phyloP scores from a whole-genome alignment of 2,888 invertebrate species.

The Leptinotarsa rubiginosa region DNA sequence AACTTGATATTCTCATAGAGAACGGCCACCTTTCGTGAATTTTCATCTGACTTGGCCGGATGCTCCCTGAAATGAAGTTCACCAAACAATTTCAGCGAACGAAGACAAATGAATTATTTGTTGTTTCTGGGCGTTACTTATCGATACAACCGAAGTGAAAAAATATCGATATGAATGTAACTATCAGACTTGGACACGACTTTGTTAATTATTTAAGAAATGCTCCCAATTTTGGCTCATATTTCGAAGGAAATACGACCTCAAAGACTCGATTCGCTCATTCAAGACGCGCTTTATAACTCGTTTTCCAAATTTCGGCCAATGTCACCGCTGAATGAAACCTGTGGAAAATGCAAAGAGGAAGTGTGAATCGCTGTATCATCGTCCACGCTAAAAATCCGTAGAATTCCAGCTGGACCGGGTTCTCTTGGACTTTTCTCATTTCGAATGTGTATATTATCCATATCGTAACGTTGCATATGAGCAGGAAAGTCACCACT shows the following conservation, averaged over 20 bases:
- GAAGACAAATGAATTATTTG: neutral
- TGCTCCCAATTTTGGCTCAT: conserved; percentile 13
- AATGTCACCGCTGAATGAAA: conserved; percentile 95
- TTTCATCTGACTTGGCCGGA: neutral
- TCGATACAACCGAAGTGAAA: conserved; percentile 16
- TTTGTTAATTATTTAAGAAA: neutral
- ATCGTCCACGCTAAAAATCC: conserved; percentile 94
- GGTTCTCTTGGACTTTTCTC: conserved; percentile 93
- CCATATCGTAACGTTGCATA: conserved; percentile 97
- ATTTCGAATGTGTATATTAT: conserved; percentile 95
- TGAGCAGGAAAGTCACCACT: conserved; percentile 93
- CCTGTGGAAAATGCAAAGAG: conserved; percentile 94
- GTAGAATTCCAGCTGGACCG: conserved; percentile 92
- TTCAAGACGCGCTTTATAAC: conserved; percentile 91
- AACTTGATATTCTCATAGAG: neutral
- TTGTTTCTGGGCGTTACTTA: conserved; percentile 30
- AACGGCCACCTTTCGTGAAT: neutral
- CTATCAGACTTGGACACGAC: conserved; percentile 19
- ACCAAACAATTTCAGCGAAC: conserved; percentile 3
- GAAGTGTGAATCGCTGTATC: conserved; percentile 91
- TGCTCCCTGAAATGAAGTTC: neutral
- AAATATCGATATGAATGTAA: conserved; percentile 18
- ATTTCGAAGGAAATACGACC: neutral
- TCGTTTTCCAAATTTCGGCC: conserved; percentile 96
- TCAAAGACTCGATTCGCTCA: conserved; percentile 57